Evolutionary conservation across 2,113 vertebrate species (phyloP).

Genomic region (Diadophis punctatus): DNA sequence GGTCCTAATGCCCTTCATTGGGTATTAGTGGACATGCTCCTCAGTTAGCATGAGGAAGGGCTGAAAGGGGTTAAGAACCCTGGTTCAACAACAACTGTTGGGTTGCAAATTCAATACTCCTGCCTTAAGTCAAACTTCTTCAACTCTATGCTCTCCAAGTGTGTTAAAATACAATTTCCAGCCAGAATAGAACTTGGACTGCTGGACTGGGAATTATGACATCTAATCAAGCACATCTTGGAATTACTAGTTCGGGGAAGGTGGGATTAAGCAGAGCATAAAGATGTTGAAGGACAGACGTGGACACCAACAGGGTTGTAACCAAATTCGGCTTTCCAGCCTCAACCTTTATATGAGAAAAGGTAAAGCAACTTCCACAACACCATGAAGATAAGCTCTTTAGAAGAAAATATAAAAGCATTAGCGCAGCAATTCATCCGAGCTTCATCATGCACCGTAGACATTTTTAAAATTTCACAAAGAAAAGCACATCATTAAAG

Average conservation of each 20-base stretch:
- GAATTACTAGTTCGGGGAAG: neutral
- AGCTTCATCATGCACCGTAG: slow-evolving; percentile 77
- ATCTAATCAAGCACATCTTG: neutral
- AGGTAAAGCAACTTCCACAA: slow-evolving; percentile 73
- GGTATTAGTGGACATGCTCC: neutral
- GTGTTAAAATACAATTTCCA: neutral
- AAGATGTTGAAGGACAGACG: slow-evolving; percentile 37
- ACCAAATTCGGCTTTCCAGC: slow-evolving; percentile 67
- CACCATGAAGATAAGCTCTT: slow-evolving; percentile 75
- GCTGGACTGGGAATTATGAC: neutral
- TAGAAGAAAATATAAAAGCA: slow-evolving; percentile 81
- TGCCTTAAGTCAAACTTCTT: neutral
- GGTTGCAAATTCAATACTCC: neutral
- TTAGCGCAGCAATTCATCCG: slow-evolving; percentile 76
- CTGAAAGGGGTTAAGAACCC: neutral
- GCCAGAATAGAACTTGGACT: neutral
- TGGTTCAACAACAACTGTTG: neutral
- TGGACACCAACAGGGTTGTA: slow-evolving; percentile 52
- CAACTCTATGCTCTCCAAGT: neutral
- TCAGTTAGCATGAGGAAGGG: neutral
- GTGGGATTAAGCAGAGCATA: slow-evolving; percentile 11
- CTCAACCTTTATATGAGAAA: slow-evolving; percentile 70
- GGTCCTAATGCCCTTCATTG: neutral
- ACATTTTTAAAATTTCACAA: slow-evolving; percentile 81
- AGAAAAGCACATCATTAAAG: slow-evolving; percentile 83